Base-by-base conservation (phyloP, 1,140 invertebrate species). In the Matsumurasca onukii region DNA sequence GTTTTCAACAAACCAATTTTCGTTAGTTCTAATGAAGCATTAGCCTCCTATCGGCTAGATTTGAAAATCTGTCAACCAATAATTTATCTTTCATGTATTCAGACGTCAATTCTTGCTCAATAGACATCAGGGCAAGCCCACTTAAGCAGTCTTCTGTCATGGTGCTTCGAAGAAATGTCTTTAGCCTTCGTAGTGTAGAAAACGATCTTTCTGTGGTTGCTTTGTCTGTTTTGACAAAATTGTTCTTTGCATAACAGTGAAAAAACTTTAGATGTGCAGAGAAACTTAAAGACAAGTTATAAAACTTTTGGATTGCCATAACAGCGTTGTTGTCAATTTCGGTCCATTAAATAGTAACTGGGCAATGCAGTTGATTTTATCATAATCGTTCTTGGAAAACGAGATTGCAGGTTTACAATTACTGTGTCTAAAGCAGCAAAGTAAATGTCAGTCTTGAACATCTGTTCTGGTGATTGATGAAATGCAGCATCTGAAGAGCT, bases 271-370 rank as follows among this genome's bases (percentile, higher is more conserved):
- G 51, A n/a, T 55, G 51, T 20, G 20, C 17, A 25, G 39, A 55
- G 51, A 55, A 25, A 25, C 9, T 55, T 55, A 55, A 55, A 55
- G 24, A 25, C 51, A 55, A 55, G 51, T 55, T n/a, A 55, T 55
- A 55, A 45, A 55, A 55, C 51, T 55, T 55, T 55, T 55, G 51
- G 51, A 55, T 55, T 25, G 17, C 51, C 51, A 55, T 13, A 55
- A 55, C 51, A 55, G 9, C 20, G 5, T 55, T 55, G 51, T 25
- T 55, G 17, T 12, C 5, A 25, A 55, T 55, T n/a, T 55, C 24
- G 17, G 17, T 45, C 24, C 51, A 55, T 55, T 25, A 25, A 55
- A 25, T 20, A 55, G 51, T 20, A 55, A 25, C 24, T 5, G 51
- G 24, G 24, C 51, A 25, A 55, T 55, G 51, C 51, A 55, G 24